Evolutionary conservation across 2,888 invertebrate species (phyloP), one percentile per base, ranked within the genome.

Genomic region (Eupithecia inturbata): DNA sequence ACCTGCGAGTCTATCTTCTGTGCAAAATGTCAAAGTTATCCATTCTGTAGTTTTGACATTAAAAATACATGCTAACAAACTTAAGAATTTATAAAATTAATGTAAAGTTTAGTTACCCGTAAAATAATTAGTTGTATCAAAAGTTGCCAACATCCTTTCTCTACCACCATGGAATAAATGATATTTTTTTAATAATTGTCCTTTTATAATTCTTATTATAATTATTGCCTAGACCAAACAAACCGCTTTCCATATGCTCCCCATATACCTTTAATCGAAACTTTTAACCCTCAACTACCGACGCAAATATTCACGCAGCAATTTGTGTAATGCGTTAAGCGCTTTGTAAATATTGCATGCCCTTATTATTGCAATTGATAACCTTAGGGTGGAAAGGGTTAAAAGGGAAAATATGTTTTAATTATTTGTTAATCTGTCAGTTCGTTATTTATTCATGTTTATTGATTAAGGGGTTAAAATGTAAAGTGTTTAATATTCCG

Each of bases 361-460:
- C 53, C 68, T 74, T 57, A 67, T 70, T 73, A 66, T 41, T 63
- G 70, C 67, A 49, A 70, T 70, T 49, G 68, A 57, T 28, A 72
- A 67, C 41, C 53, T 33, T 63, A 31, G 49, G 49, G 67, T 53
- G 31, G 49, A 12, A 33, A 68, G 45, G 60, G 69, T 39, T 45
- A 45, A 67, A 45, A 39, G 63, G 26, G 67, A 45, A 70, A 45
- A 67, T 22, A 68, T 70, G 33, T 39, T 53, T 53, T 45, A 45
- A 71, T 69, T 39, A 57, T 60, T 68, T 60, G 36, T 60, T 60
- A 60, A 68, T 68, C 14, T 57, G 3, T 10, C 60, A 70, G 62
- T 36, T 60, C 26, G 49, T 74, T 67, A 70, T 53, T 70, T 31
- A 74, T 70, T 70, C 67, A 70, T 74, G 70, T 69, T 57, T 67